Evolutionary conservation across 2,888 invertebrate genomes (phyloP).

Genomic region (Pseudococcus longispinus): DNA sequence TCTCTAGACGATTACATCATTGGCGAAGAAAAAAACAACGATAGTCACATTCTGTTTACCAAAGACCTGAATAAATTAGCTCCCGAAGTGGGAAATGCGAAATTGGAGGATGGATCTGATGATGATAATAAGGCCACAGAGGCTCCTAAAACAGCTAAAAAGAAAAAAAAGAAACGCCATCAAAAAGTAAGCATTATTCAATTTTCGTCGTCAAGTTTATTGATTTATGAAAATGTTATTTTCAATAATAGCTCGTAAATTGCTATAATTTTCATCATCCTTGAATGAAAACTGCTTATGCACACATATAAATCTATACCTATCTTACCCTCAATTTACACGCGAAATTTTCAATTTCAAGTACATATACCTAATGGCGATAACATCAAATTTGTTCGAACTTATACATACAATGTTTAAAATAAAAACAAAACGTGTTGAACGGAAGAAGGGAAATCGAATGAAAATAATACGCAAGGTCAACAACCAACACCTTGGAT

Average conservation of each 20-base stretch:
- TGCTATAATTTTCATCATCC: background rate
- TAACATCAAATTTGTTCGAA: background rate
- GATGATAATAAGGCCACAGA: background rate
- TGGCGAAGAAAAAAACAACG: background rate
- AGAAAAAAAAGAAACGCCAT: background rate
- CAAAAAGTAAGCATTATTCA: background rate
- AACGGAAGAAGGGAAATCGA: background rate
- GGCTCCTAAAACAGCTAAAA: background rate
- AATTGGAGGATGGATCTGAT: background rate
- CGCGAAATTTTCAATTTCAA: background rate
- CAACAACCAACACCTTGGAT: constrained; percentile 29
- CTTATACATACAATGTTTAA: background rate
- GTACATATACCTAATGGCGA: background rate
- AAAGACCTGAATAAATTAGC: background rate
- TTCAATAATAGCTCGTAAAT: no score
- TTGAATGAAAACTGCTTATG: background rate
- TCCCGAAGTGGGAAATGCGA: background rate
- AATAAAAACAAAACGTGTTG: background rate
- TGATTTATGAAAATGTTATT: no score
- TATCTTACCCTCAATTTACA: background rate
- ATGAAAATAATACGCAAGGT: constrained; percentile 19
- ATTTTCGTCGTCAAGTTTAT: background rate
- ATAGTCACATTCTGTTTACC: background rate
- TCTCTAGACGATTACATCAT: background rate
- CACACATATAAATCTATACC: background rate